Base-by-base conservation (phyloP, 2,113 vertebrate genomes). In the Neodon shergylaensis region DNA sequence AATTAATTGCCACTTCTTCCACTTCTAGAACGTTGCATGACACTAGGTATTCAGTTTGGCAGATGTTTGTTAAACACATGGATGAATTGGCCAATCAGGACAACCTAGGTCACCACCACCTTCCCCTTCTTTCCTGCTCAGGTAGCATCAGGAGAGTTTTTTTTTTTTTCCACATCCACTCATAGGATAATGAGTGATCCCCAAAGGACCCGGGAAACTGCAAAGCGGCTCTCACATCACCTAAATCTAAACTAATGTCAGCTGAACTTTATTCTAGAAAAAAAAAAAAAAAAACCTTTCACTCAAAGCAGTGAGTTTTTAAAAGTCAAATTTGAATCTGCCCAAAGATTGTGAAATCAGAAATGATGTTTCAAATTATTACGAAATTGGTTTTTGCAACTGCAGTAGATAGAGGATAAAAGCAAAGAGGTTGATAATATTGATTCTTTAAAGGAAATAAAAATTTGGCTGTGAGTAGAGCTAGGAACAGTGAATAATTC, bases 361-460 rank as follows among this genome's bases (percentile, higher is more conserved):
- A 96, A n/a, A 81, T 66, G 31, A 66, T 39, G 11, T 66, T 66
- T 54, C 33, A 92, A 49, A 95, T 79, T 79, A 49, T 92, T 79
- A 9, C 16, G 63, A 92, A 92, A 74, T 65, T 61, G 22, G 1
- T 33, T 95, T 92, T 65, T 47, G 28, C 42, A 47, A 91, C 36
- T 86, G n/a, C 14, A 54, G 4, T 88, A 13, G 52, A 22, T 22
- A 78, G 21, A 42, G 1, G 36, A 63, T 63, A 52, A 82, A 73
- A 91, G 63, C 39, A 49, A 76, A 36, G 16, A 5, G 1, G 7
- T 26, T 88, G 49, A 66, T 82, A 36, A 78, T 47, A 28, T 73
- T 92, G 88, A 28, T 63, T 77, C 26, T 47, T 54, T 36, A 73
- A 52, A 89, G 61, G 83, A 91, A 95, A 95, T 85, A 21, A 83